A percentile compares a stretch with the other conserved stretches of the same genome.
Evolutionary conservation across 2,888 invertebrate species (phyloP).

Genomic region (Junonia oenone): DNA sequence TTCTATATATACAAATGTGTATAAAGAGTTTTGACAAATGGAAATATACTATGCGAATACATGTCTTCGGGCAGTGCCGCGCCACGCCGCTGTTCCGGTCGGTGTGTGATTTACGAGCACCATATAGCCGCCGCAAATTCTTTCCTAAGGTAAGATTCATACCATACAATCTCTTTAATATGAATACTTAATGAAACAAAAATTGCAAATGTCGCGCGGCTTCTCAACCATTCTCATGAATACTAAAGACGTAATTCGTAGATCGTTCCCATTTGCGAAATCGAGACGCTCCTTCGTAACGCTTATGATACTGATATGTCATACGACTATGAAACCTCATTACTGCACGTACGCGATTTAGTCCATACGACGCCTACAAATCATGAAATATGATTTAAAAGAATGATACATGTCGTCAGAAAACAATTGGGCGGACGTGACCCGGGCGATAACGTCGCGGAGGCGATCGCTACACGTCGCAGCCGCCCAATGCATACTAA

Average conservation of each 20-base stretch:
- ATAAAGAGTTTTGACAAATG: constrained; percentile 45
- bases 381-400: constrained; percentile 70
- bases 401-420: constrained; percentile 77
- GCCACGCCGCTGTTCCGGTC: constrained; percentile 31
- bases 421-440: constrained; percentile 77
- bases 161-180: constrained; percentile 65
- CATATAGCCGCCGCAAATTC: constrained; percentile 37
- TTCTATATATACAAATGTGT: no score
- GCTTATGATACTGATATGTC: constrained; percentile 63
- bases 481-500: constrained; percentile 75
- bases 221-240: constrained; percentile 69
- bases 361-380: constrained; percentile 53
- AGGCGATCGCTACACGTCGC: constrained; percentile 63
- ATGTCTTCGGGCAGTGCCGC: constrained; percentile 34
- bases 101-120: constrained; percentile 46
- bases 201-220: constrained; percentile 73
- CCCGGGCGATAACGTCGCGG: constrained; percentile 55
- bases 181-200: constrained; percentile 77
- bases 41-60: constrained; percentile 33
- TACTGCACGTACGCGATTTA: constrained; percentile 42
- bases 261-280: constrained; percentile 63
- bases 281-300: constrained; percentile 57
- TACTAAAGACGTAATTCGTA: constrained; percentile 75
- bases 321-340: constrained; percentile 47
- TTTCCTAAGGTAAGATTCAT: constrained; percentile 48